Conservation (phyloP, 2,113 vertebrate species). For the Paracyprichromis sp. region DNA sequence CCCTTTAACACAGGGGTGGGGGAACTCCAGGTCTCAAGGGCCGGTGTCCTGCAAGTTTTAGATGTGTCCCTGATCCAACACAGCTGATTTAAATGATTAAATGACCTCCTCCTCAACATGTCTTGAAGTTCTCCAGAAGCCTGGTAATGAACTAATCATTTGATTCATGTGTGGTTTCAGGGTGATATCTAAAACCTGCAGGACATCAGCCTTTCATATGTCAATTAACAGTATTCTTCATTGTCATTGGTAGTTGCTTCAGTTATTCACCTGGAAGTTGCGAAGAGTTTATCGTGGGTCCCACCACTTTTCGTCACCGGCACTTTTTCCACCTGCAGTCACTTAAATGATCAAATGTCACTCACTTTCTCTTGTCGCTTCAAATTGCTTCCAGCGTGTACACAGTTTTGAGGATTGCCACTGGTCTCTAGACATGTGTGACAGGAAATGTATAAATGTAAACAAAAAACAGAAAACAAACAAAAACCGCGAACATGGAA, state of each 20-base stretch:
- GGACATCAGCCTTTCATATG: neutral
- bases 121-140: neutral
- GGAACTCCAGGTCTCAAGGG: neutral
- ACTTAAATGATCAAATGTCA: neutral
- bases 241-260: neutral
- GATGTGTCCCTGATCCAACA: neutral
- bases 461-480: neutral
- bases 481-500: neutral
- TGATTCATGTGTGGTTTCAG: neutral
- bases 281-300: neutral
- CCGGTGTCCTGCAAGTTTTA: neutral
- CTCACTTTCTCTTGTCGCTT: neutral
- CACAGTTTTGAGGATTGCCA: neutral
- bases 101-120: neutral
- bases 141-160: neutral
- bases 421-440: neutral
- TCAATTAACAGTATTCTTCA: neutral
- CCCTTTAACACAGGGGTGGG: neutral
- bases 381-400: neutral
- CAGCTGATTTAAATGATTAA: neutral
- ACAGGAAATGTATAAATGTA: neutral
- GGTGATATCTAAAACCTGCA: neutral
- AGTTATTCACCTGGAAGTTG: neutral
- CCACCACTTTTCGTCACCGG: neutral
- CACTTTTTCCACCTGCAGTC: neutral